Evolutionary conservation across 2,888 invertebrate species (phyloP), one percentile per base, ranked within the genome.

Genomic region (Gasteruption jaculator): DNA sequence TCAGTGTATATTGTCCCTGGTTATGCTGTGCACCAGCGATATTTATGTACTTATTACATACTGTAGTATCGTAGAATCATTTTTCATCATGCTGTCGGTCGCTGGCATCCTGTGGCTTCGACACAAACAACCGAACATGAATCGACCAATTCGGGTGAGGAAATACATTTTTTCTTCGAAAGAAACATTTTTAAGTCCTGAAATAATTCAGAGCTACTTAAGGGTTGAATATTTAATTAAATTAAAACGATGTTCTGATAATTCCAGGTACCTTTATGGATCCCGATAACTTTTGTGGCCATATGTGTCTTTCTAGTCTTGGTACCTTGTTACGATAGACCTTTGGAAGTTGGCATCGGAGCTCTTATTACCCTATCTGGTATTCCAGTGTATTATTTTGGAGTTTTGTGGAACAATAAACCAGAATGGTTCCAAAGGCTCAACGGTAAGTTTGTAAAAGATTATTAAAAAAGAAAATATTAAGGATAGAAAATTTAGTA

Each of bases 51-150:
- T 94, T 38, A 93, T 94, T 57, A 91, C 91, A 3, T 94, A 93
- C 68, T 86, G 90, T 60, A 90, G 88, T 41, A 90, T 93, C 58
- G 91, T 93, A 29, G 94, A 94, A 71, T 89, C 92, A 16, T 85
- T 91, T 68, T 94, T 94, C 73, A 91, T 92, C 33, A 87, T 87
- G 66, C 69, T 91, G 21, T 89, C 91, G 25, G 88, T 93, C 31
- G 81, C 84, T 46, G 92, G 90, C 2, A 80, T 94, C 47, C 71
- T 94, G 19, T 91, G 86, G 77, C 75, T 93, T 49, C 77, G 94
- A 25, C 86, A 85, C 72, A 89, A 82, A 62, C 74, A 77, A 52
- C 93, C 93, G 0, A 73, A 86, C 43, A 76, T 91, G 73, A 73
- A 78, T 2, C 76, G 94, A 54, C 93, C 93, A 25, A 94, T 94